Percentiles rank a stretch among this genome's conserved stretches.
Evolutionary conservation across 1,140 invertebrate genomes (phyloP).

Genomic region (Papilio aristodemus): DNA sequence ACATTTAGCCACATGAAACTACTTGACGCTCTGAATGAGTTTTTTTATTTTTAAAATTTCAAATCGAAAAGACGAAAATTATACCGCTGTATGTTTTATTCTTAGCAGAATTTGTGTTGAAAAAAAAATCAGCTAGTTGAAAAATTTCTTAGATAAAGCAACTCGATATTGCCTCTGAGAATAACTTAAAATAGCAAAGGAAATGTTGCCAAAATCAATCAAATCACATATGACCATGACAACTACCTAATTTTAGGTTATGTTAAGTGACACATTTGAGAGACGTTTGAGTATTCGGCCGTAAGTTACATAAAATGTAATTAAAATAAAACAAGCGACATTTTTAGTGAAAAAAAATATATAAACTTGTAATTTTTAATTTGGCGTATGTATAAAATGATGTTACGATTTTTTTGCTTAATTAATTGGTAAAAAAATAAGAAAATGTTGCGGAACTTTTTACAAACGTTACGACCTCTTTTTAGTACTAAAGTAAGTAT

Average conservation of each 20-base stretch:
- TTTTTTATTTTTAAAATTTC: too few relatives aligned
- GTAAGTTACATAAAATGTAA: slow-evolving; percentile 6
- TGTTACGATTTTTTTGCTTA: background rate
- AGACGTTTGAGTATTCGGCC: too few relatives aligned
- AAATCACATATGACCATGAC: slow-evolving; percentile 5
- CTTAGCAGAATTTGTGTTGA: too few relatives aligned
- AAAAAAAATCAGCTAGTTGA: too few relatives aligned
- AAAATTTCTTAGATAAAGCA: too few relatives aligned
- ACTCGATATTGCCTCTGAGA: too few relatives aligned
- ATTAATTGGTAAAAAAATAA: slow-evolving; percentile 41
- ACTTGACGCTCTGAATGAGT: too few relatives aligned
- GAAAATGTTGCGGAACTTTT: slow-evolving; percentile 65
- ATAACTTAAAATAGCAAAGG: too few relatives aligned
- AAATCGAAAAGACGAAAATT: too few relatives aligned
- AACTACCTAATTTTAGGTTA: background rate
- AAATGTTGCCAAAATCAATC: too few relatives aligned
- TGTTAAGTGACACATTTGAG: background rate
- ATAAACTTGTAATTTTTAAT: background rate
- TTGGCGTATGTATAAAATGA: background rate
- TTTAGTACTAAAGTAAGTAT: slow-evolving; percentile 60
- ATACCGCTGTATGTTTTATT: too few relatives aligned
- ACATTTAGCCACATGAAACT: too few relatives aligned
- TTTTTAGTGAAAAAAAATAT: background rate
- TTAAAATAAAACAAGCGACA: background rate
- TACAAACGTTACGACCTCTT: slow-evolving; percentile 56